Base-by-base conservation (phyloP, 2,797 vertebrate species). In the Prunella strophiata region DNA sequence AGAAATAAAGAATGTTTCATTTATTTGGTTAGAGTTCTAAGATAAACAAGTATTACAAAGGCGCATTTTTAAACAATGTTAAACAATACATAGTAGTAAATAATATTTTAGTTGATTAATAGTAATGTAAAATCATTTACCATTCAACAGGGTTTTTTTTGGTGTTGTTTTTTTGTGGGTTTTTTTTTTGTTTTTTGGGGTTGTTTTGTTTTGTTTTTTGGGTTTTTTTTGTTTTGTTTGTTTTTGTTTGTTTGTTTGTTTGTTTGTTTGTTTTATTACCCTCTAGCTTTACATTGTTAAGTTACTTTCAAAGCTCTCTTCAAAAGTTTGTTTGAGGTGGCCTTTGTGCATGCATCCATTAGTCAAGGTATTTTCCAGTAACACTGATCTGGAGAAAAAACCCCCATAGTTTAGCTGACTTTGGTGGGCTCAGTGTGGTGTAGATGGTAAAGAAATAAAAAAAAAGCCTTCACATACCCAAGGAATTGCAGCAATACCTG, bases 311-410 rank as follows among this genome's bases (percentile, higher is more conserved):
- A 88, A 79, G 6, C 25, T 51, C 43, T 73, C 52, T 50, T 83
- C 30, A 26, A 26, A 75, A 30, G 9, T 27, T 52, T 73, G 6
- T 38, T 82, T 66, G 83, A 70, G 19, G 5, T 36, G 7, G 8
- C 5, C 13, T 29, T 2, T 23, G 8, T n/a, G 10, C 0, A 2
- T 2, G 1, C 3, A 85, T 3, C 7, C 13, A 27, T 30, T 38
- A 57, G 9, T 62, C 57, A 63, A 47, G 1, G 25, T 32, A 38
- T 23, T 51, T 67, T 29, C 9, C 67, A 65, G 25, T 38, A 71
- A 48, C 16, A 30, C 4, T 22, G 14, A 70, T 45, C 29, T 36
- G n/a, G 9, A 26, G 4, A 7, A 47, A 32, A 32, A 51, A 10
- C 2, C 0, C 11, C 5, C 9, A 30, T 6, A 40, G 7, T 62